phyloP scores from a whole-genome alignment of 1,140 invertebrate genomes.

The Branchinecta lynchi region DNA sequence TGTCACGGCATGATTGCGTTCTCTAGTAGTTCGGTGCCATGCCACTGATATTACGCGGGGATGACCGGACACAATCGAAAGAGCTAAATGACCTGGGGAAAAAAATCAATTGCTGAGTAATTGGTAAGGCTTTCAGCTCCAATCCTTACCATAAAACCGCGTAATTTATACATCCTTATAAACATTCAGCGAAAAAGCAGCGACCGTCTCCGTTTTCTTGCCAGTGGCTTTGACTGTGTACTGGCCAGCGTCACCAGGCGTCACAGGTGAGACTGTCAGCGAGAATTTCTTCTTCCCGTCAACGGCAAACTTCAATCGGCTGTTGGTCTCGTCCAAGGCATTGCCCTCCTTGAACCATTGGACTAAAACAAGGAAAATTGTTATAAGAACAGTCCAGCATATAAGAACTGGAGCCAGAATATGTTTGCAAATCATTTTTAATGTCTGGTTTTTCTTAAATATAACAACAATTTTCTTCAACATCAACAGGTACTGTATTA shows the following conservation, averaged over 20 bases:
- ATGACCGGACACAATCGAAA: background rate
- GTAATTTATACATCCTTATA: constrained; percentile 19
- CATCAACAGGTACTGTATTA: too few relatives aligned
- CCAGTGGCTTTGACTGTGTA: constrained; percentile 73
- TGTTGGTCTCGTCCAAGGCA: constrained; percentile 50
- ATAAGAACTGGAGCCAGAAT: background rate
- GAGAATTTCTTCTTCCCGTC: constrained; percentile 58
- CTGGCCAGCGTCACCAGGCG: constrained; percentile 66
- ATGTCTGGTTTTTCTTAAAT: too few relatives aligned
- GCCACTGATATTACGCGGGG: background rate
- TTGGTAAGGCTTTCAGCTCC: background rate
- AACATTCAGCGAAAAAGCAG: constrained; percentile 75
- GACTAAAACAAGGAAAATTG: constrained; percentile 31
- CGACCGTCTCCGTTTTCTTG: constrained; percentile 59
- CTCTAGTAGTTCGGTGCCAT: background rate
- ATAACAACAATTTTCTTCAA: too few relatives aligned
- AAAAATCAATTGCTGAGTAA: background rate
- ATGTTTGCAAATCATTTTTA: background rate
- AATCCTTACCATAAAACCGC: background rate
- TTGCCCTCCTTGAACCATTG: constrained; percentile 84
- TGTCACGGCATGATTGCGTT: background rate
- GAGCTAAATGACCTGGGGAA: background rate
- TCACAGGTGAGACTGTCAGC: constrained; percentile 51
- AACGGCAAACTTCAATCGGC: constrained; percentile 62
- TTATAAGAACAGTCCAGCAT: constrained; percentile 1